phyloP scores from a whole-genome alignment of 2,888 invertebrate genomes.

The Andrena bicolor region DNA sequence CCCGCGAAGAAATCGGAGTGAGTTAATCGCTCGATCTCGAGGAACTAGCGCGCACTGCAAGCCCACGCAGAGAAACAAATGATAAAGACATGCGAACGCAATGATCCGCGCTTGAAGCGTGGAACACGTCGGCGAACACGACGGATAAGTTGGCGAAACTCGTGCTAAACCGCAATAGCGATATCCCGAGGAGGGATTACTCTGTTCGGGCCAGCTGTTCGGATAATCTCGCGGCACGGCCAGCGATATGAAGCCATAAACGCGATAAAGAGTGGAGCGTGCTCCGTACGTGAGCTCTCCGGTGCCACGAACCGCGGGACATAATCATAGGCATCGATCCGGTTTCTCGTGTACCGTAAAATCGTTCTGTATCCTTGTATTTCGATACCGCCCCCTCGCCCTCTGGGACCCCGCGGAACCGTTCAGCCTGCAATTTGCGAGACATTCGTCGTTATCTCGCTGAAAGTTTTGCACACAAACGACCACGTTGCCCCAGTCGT shows the following conservation, averaged over 20 bases:
- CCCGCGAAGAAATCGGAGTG: neutral
- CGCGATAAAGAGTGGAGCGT: conserved; percentile 65
- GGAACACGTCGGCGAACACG: neutral
- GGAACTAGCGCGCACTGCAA: neutral
- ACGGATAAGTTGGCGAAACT: conserved; percentile 30
- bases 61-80: neutral
- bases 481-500: conserved; percentile 18
- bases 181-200: conserved; percentile 49
- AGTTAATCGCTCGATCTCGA: conserved; percentile 6
- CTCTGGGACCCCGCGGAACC: conserved; percentile 24
- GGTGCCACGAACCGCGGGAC: conserved; percentile 54
- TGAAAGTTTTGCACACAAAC: conserved; percentile 54
- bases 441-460: conserved; percentile 65
- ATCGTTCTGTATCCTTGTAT: conserved; percentile 45
- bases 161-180: conserved; percentile 33
- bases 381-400: conserved; percentile 46
- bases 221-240: conserved; percentile 47
- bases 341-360: conserved; percentile 48
- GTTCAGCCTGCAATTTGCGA: conserved; percentile 62
- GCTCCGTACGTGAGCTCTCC: conserved; percentile 20
- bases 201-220: conserved; percentile 46
- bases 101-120: neutral
- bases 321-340: conserved; percentile 68
- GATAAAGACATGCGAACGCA: neutral
- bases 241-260: conserved; percentile 70